phyloP scores from a whole-genome alignment of 2,888 invertebrate genomes.

The Thecocarcelia acutangulata region DNA sequence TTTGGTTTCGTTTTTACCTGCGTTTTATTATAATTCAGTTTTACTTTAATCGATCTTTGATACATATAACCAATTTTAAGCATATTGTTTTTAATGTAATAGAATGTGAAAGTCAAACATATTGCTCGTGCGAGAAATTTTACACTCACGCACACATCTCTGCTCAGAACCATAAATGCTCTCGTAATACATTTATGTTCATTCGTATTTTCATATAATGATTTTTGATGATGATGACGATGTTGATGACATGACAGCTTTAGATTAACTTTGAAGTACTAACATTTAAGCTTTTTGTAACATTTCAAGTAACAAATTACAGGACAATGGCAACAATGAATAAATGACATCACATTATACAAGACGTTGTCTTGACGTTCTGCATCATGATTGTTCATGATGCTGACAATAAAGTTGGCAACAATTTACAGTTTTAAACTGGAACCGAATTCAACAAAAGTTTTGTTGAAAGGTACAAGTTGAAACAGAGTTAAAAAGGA shows the following conservation, averaged over 20 bases:
- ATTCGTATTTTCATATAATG: slow-evolving; percentile 44
- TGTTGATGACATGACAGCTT: slow-evolving; percentile 61
- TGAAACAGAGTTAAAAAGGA: background rate
- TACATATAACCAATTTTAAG: too few species aligned
- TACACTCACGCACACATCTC: background rate
- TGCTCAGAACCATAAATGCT: background rate
- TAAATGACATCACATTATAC: slow-evolving; percentile 59
- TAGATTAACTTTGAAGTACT: slow-evolving; percentile 62
- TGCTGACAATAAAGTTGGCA: slow-evolving; percentile 61
- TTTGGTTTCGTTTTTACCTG: too few species aligned
- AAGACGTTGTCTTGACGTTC: slow-evolving; percentile 57
- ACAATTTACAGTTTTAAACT: slow-evolving; percentile 54
- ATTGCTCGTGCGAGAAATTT: too few species aligned
- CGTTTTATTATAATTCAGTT: too few species aligned
- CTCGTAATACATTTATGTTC: slow-evolving; percentile 23
- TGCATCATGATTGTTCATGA: slow-evolving; percentile 49
- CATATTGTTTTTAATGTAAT: too few species aligned
- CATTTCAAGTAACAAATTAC: slow-evolving; percentile 65
- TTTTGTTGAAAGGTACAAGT: slow-evolving; percentile 4
- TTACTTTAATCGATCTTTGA: too few species aligned
- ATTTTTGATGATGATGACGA: slow-evolving; percentile 48
- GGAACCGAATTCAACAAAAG: slow-evolving; percentile 42
- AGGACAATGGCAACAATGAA: slow-evolving; percentile 65
- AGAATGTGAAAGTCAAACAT: too few species aligned
- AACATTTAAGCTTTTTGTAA: slow-evolving; percentile 64